Evolutionary conservation across 2,888 invertebrate genomes (phyloP).

Genomic region (Chymomyza fuscimana): DNA sequence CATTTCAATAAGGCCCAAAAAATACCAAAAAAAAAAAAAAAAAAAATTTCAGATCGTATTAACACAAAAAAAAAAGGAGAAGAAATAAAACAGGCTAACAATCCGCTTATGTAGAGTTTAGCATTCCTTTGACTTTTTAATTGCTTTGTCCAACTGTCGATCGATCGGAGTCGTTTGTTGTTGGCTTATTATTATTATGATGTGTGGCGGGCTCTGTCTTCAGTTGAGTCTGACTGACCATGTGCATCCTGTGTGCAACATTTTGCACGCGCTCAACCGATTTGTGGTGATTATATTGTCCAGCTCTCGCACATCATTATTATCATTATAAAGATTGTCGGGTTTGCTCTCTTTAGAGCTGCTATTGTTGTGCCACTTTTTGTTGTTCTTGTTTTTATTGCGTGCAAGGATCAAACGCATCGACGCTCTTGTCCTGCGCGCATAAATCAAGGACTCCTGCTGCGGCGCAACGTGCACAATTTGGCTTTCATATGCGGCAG

Average conservation of each 20-base stretch:
- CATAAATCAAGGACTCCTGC: conserved; percentile 72
- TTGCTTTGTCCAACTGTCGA: conserved; percentile 29
- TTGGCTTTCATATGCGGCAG: conserved; percentile 39
- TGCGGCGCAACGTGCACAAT: conserved; percentile 63
- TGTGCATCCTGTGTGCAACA: conserved; percentile 42
- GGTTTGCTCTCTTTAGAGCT: conserved; percentile 6
- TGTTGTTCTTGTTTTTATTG: conserved; percentile 44
- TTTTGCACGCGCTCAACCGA: conserved; percentile 63
- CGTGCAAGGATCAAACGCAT: conserved; percentile 65
- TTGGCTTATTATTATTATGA: conserved; percentile 38
- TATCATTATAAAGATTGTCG: conserved; percentile 8
- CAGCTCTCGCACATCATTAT: conserved; percentile 12
- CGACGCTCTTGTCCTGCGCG: conserved; percentile 23
- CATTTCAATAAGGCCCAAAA: conserved; percentile 65
- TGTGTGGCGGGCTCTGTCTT: conserved; percentile 7
- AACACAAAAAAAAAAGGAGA: conserved; percentile 53
- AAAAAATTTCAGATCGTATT: conserved; percentile 36
- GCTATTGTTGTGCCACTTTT: not conserved
- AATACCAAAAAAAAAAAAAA: conserved; percentile 54
- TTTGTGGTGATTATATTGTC: conserved; percentile 42
- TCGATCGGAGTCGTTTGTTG: conserved; percentile 45
- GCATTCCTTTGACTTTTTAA: conserved; percentile 19
- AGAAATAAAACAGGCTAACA: conserved; percentile 35
- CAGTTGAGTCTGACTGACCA: conserved; percentile 13
- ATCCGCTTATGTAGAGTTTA: conserved; percentile 55